Conservation (phyloP, 2,888 invertebrate genomes). For the Ophonus ardosiacus region DNA sequence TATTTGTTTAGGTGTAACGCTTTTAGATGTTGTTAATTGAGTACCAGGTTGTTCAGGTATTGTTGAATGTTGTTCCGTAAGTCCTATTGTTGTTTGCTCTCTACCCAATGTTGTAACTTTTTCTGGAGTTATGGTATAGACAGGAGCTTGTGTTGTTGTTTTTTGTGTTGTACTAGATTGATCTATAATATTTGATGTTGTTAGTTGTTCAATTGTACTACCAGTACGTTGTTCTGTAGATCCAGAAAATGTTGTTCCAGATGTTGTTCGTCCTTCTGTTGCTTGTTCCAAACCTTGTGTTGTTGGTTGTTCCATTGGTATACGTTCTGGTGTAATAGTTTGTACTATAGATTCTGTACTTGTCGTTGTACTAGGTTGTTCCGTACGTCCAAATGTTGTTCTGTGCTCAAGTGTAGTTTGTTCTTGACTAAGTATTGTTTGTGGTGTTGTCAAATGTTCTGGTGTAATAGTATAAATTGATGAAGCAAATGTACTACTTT, state of each 20-base stretch:
- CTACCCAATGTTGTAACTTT: not conserved
- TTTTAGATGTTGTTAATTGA: conserved; percentile 43
- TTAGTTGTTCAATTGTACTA: conserved; percentile 20
- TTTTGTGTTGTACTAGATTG: conserved; percentile 30
- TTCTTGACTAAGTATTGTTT: conserved; percentile 1
- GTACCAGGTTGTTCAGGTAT: conserved; percentile 13
- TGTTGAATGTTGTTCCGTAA: not conserved
- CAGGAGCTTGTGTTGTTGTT: conserved; percentile 1
- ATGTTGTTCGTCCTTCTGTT: conserved; percentile 1
- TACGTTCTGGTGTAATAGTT: not conserved
- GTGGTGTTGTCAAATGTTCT: conserved; percentile 8
- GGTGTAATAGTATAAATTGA: conserved; percentile 45
- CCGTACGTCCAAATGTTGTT: conserved; percentile 2
- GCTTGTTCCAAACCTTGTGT: too few relatives aligned
- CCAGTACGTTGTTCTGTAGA: too few relatives aligned
- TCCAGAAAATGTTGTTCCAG: too few relatives aligned
- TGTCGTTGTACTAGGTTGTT: conserved; percentile 26
- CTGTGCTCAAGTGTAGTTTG: conserved; percentile 41
- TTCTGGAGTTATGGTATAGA: conserved; percentile 10
- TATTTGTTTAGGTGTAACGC: conserved; percentile 48
- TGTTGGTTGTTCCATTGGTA: not conserved
- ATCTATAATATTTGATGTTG: not conserved
- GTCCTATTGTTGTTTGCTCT: conserved; percentile 16
- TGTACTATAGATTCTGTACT: not conserved
- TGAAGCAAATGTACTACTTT: conserved; percentile 9